Conservation (phyloP, 2,797 vertebrate species). For the Eidolon dupreanum region DNA sequence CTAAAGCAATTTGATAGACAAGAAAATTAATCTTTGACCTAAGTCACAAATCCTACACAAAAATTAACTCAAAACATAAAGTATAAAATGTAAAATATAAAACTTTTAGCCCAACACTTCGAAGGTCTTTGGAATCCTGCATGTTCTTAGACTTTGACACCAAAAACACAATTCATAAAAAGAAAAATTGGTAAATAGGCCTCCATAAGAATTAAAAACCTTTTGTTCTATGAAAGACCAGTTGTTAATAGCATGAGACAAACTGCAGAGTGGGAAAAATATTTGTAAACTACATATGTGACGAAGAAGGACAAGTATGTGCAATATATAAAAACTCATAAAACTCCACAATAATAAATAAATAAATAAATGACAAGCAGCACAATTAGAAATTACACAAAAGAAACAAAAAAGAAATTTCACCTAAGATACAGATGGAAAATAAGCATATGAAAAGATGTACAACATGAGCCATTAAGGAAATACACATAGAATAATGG, state of each 20-base stretch:
- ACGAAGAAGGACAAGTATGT: not conserved
- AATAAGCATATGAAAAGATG: not conserved
- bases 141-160: not conserved
- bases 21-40: not conserved
- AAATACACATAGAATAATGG: not conserved
- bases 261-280: not conserved
- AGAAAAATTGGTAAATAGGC: not conserved
- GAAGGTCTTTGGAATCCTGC: not conserved
- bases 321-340: not conserved
- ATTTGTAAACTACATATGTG: not conserved
- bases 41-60: not conserved
- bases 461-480: not conserved
- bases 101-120: not conserved
- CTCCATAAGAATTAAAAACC: not conserved
- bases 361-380: not conserved
- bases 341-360: not conserved
- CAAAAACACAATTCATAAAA: not conserved
- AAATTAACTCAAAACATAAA: not conserved
- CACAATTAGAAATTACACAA: not conserved
- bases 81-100: not conserved
- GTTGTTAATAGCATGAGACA: not conserved
- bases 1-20: not conserved
- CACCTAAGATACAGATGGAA: not conserved
- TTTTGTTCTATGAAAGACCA: not conserved
- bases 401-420: not conserved